phyloP scores from a whole-genome alignment of 2,797 vertebrate genomes.

The Chloroceryle amazona region DNA sequence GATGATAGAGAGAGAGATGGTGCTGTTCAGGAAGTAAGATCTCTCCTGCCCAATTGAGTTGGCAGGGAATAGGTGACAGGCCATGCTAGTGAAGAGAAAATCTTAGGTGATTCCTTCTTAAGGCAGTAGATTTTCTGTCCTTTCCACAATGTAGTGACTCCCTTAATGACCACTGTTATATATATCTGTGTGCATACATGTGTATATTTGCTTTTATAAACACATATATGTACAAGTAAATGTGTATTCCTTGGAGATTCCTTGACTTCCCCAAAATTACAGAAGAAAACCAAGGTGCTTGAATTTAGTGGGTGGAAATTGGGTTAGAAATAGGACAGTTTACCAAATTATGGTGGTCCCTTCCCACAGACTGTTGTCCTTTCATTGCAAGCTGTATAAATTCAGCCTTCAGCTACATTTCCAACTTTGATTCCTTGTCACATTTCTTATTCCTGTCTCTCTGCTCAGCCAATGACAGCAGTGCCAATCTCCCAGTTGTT shows the following conservation, averaged over 20 bases:
- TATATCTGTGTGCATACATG: neutral
- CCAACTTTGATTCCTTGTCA: constrained; percentile 65
- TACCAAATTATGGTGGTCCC: constrained; percentile 64
- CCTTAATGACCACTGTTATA: neutral
- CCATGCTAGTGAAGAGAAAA: neutral
- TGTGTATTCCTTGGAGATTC: neutral
- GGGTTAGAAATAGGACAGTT: constrained; percentile 69
- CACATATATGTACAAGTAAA: neutral
- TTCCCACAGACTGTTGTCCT: constrained; percentile 69
- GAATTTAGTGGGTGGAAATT: constrained; percentile 50
- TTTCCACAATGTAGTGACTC: neutral
- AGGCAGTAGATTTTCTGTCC: neutral
- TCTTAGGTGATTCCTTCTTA: neutral
- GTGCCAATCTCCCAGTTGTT: constrained; percentile 75
- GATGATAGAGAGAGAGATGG: neutral
- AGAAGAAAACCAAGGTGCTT: constrained; percentile 52
- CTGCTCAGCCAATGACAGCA: constrained; percentile 64
- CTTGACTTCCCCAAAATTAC: constrained; percentile 2
- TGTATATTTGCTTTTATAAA: neutral
- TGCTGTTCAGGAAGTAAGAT: neutral
- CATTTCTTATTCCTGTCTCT: constrained; percentile 64
- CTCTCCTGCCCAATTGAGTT: neutral
- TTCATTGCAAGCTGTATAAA: constrained; percentile 68
- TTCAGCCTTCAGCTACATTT: constrained; percentile 68
- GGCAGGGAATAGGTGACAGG: neutral